These are phyloP conservation scores for Asobara japonica DNA, from an alignment of 1,140 invertebrate genomes.

Conservation along the genomic window DNA sequence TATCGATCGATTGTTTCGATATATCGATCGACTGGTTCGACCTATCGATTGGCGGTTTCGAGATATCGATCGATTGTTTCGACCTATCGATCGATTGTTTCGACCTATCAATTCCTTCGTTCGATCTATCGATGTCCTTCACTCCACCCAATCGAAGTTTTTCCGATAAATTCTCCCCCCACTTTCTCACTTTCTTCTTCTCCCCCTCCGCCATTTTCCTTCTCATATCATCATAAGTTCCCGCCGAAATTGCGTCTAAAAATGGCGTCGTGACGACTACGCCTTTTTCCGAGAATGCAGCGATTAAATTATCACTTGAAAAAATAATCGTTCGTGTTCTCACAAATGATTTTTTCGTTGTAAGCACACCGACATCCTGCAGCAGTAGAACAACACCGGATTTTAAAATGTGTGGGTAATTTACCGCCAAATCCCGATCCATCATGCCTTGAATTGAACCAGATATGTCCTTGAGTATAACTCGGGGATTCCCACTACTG, in stretches of 20 bases:
- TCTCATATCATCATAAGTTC: not conserved
- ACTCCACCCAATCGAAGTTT: too few species aligned
- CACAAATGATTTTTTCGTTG: conserved; percentile 28
- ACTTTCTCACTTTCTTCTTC: not conserved
- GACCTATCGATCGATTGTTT: too few species aligned
- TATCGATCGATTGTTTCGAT: too few species aligned
- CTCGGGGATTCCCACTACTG: conserved; percentile 52
- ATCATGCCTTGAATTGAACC: conserved; percentile 56
- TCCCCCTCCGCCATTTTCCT: not conserved
- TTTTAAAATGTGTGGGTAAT: conserved; percentile 56
- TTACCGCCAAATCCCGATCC: conserved; percentile 51
- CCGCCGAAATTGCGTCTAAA: conserved; percentile 26
- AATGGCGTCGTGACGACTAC: conserved; percentile 40
- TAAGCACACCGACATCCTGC: conserved; percentile 46
- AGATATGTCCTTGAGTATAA: conserved; percentile 57
- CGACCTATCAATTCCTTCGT: too few species aligned
- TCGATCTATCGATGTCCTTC: too few species aligned
- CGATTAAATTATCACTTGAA: conserved; percentile 50
- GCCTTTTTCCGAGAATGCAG: conserved; percentile 52
- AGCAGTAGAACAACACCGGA: conserved; percentile 53
- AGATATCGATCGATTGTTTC: too few species aligned
- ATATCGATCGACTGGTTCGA: too few species aligned
- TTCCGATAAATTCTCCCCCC: too few species aligned
- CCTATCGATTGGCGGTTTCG: too few species aligned
- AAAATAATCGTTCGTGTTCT: conserved; percentile 54